These are phyloP conservation scores for Sternotherus odoratus DNA, from an alignment of 2,797 vertebrate genomes.

Conservation along the genomic window DNA sequence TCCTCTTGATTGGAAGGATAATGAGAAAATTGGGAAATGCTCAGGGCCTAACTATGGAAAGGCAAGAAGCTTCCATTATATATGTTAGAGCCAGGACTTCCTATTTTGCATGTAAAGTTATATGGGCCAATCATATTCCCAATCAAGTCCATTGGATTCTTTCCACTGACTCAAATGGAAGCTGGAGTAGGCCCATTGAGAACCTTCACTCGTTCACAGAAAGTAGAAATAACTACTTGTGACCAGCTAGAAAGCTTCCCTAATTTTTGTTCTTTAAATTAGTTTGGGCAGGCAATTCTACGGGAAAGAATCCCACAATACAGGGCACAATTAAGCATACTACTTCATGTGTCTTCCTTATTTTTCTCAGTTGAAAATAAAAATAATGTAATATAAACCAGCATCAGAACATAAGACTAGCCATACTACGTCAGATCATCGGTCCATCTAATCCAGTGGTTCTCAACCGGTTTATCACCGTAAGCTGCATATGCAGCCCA, in stretches of 20 bases:
- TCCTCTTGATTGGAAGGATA: neutral
- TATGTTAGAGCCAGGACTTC: accelerated
- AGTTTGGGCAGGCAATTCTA: neutral
- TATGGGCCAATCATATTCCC: accelerated
- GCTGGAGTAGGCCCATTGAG: neutral
- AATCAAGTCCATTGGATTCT: accelerated
- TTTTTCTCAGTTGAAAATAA: neutral
- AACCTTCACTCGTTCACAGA: neutral
- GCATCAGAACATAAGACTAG: neutral
- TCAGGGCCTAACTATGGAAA: neutral
- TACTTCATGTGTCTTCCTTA: neutral
- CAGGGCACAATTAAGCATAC: neutral
- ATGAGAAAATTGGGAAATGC: neutral
- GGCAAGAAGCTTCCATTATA: neutral
- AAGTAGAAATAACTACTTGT: accelerated
- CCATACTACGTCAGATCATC: neutral
- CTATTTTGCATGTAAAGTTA: neutral
- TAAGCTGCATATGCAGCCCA: no score
- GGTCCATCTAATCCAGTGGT: neutral
- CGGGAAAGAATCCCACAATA: neutral
- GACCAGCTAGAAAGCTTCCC: neutral
- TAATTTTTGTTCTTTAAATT: neutral
- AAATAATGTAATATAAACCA: neutral
- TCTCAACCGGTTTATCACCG: no score
- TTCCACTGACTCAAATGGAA: neutral